A percentile compares a stretch with the other conserved stretches of the same genome.
Conservation (phyloP, 2,113 vertebrate species). For the Actenoides lindsayi region DNA sequence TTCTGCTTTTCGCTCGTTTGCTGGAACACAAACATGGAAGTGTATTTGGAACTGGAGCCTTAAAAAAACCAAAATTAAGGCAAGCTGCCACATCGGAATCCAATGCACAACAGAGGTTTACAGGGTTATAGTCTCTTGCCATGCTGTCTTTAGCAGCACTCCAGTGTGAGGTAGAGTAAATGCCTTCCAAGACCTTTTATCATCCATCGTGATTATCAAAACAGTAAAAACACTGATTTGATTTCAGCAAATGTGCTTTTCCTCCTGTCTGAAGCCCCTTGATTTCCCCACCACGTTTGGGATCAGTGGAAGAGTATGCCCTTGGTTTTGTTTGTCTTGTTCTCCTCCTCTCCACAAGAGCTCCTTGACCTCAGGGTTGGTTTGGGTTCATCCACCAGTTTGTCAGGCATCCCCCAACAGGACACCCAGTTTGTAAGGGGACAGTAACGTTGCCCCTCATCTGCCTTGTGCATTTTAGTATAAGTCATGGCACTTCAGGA, state of each 20-base stretch:
- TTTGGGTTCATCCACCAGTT: not conserved
- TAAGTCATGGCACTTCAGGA: not conserved
- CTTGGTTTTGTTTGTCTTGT: not conserved
- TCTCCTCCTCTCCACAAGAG: not conserved
- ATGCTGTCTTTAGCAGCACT: conserved; percentile 49
- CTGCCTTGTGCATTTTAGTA: not conserved
- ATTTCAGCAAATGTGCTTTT: conserved; percentile 39
- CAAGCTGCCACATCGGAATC: conserved; percentile 71
- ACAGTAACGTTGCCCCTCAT: not conserved
- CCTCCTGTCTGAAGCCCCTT: conserved; percentile 17
- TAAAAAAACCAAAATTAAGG: conserved; percentile 56
- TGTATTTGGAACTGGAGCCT: conserved; percentile 56
- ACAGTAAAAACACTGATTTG: not conserved
- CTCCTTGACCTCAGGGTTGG: not conserved
- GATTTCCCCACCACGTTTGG: not conserved
- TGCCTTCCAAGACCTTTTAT: conserved; percentile 59
- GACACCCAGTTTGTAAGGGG: not conserved
- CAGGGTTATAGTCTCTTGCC: conserved; percentile 30
- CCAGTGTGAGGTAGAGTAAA: conserved; percentile 56
- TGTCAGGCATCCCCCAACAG: not conserved
- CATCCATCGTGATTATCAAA: conserved; percentile 44
- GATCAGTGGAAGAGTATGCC: not conserved
- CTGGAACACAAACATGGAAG: conserved; percentile 54
- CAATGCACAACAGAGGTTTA: conserved; percentile 71
- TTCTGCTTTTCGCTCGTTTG: conserved; percentile 19